A percentile compares a stretch with the other conserved stretches of the same genome.
Evolutionary conservation across 2,113 vertebrate species (phyloP).

Genomic region (Serilophus lunatus): DNA sequence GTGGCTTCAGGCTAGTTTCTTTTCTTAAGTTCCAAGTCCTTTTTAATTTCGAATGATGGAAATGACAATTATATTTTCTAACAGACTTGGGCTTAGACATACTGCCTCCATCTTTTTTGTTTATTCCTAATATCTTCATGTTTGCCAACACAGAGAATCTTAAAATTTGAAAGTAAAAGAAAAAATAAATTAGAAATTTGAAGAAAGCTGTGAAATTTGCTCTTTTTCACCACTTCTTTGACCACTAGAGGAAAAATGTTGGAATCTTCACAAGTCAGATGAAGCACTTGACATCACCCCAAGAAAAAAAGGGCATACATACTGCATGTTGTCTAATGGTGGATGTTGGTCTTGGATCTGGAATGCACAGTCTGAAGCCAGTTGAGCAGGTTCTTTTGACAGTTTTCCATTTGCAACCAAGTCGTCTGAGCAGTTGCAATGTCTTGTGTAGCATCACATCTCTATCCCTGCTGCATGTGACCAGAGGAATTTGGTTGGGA

Average conservation of each 20-base stretch:
- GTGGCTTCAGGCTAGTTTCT: neutral
- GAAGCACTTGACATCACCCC: neutral
- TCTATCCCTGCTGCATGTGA: accelerated
- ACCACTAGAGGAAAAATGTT: neutral
- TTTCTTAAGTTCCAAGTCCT: neutral
- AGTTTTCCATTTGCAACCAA: neutral
- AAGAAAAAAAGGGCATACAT: neutral
- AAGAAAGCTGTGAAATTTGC: neutral
- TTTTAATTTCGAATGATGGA: neutral
- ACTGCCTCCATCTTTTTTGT: neutral
- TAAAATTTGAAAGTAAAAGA: neutral
- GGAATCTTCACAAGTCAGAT: neutral
- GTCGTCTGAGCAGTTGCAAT: neutral
- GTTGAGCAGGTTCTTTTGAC: neutral
- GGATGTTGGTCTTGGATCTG: neutral
- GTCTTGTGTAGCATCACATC: neutral
- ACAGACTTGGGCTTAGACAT: neutral
- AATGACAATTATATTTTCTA: neutral
- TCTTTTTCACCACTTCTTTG: neutral
- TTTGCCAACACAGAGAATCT: neutral
- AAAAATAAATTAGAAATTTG: neutral
- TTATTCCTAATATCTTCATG: neutral
- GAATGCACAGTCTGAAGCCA: neutral
- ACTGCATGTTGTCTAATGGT: neutral
- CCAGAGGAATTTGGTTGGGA: neutral